A percentile compares a stretch with the other conserved stretches of the same genome.
Evolutionary conservation across 2,888 invertebrate genomes (phyloP).

Genomic region (Drosophila falleni): DNA sequence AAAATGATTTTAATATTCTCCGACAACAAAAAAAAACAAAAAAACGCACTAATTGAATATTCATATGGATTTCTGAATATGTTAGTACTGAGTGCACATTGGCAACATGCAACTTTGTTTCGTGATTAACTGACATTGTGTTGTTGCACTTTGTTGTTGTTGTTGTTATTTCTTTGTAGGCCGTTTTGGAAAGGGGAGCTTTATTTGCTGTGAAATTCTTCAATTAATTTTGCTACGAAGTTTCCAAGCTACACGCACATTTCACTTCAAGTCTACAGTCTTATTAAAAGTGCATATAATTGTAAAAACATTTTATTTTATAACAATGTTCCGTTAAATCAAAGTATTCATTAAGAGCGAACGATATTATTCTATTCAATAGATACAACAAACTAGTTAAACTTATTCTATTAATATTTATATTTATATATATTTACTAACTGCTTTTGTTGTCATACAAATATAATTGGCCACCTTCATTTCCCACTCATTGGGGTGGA

Average conservation of each 20-base stretch:
- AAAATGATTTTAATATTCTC: conserved; percentile 53
- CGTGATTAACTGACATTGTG: conserved; percentile 68
- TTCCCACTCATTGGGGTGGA: conserved; percentile 9
- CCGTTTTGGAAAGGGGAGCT: conserved; percentile 31
- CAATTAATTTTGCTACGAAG: conserved; percentile 53
- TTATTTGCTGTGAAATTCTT: conserved; percentile 69
- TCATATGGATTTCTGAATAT: conserved; percentile 62
- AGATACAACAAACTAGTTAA: conserved; percentile 2
- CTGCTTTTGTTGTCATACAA: conserved; percentile 16
- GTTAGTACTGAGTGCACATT: conserved; percentile 47
- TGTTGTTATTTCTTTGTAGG: conserved; percentile 38
- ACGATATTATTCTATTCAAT: conserved; percentile 1
- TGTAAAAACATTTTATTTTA: conserved; percentile 71
- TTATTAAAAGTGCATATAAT: conserved; percentile 72
- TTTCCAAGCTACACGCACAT: conserved; percentile 65
- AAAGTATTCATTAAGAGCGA: conserved; percentile 60
- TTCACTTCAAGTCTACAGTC: conserved; percentile 41
- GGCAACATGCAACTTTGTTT: conserved; percentile 68
- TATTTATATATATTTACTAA: conserved; percentile 3
- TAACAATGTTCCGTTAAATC: conserved; percentile 70
- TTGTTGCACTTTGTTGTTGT: conserved; percentile 54
- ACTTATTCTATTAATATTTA: conserved; percentile 1
- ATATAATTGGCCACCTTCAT: conserved; percentile 3
- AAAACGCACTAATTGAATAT: conserved; percentile 65
- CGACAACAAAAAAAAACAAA: conserved; percentile 32